Evolutionary conservation across 2,888 invertebrate species (phyloP).

Genomic region (Arenicola marina): DNA sequence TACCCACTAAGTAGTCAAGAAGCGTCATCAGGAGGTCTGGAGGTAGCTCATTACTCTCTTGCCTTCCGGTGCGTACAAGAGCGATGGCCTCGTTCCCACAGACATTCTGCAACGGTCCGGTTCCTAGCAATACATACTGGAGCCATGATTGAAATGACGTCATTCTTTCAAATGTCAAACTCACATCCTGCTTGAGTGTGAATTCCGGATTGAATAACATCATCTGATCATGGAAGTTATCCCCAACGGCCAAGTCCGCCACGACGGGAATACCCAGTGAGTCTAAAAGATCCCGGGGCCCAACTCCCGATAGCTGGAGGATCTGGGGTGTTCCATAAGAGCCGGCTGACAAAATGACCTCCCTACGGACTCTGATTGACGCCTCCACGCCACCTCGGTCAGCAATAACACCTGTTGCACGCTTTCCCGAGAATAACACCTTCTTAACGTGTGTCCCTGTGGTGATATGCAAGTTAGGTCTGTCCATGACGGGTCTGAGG

Average conservation of each 20-base stretch:
- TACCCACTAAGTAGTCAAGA: background rate
- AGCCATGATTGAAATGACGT: too few species aligned
- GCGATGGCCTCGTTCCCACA: background rate
- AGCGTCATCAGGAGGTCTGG: background rate
- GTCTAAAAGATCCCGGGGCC: conserved; percentile 53
- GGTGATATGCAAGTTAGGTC: conserved; percentile 44
- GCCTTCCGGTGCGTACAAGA: background rate
- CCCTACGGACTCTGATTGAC: conserved; percentile 41
- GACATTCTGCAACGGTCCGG: background rate
- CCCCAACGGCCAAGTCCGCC: conserved; percentile 48
- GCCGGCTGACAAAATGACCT: conserved; percentile 58
- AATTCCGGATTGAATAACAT: conserved; percentile 10
- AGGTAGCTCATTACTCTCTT: too few species aligned
- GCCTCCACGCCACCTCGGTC: conserved; percentile 37
- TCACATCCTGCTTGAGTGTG: background rate
- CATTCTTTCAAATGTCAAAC: background rate
- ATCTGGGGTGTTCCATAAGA: conserved; percentile 55
- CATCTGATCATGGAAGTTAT: conserved; percentile 47
- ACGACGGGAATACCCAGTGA: conserved; percentile 44
- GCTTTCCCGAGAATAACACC: conserved; percentile 43
- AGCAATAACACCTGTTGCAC: conserved; percentile 47
- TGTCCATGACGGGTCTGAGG: conserved; percentile 42
- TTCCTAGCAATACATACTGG: background rate
- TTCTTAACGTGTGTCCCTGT: conserved; percentile 43
- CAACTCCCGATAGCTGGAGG: conserved; percentile 56